These are phyloP conservation scores for Henicopernis longicauda DNA, from an alignment of 2,113 vertebrate genomes.

Conservation along the genomic window DNA sequence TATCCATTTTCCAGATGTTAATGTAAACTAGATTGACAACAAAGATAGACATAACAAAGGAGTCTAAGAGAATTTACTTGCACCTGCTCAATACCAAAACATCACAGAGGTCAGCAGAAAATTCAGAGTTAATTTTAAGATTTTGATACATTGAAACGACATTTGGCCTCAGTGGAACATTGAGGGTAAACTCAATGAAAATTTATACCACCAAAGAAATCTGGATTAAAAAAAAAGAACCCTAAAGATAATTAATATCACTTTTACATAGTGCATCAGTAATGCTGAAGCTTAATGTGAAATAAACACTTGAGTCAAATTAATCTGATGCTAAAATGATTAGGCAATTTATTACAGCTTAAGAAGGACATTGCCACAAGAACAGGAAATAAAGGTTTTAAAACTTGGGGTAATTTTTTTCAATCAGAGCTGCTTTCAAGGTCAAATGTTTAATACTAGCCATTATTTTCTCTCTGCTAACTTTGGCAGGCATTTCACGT, in stretches of 20 bases:
- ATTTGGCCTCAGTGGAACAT: not conserved
- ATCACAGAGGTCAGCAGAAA: constrained; percentile 44
- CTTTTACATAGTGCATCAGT: constrained; percentile 40
- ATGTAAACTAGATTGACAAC: constrained; percentile 29
- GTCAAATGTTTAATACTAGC: constrained; percentile 70
- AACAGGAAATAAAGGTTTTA: constrained; percentile 67
- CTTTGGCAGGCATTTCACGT: constrained; percentile 68
- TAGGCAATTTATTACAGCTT: constrained; percentile 64
- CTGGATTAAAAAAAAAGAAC: not conserved
- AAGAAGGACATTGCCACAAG: constrained; percentile 53
- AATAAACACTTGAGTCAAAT: constrained; percentile 71
- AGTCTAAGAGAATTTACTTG: constrained; percentile 29
- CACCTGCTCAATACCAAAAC: constrained; percentile 49
- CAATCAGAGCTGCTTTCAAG: constrained; percentile 74
- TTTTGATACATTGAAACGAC: constrained; percentile 47
- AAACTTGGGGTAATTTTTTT: constrained; percentile 74
- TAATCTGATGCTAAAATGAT: constrained; percentile 63
- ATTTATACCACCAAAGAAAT: constrained; percentile 23
- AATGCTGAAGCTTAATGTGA: constrained; percentile 51
- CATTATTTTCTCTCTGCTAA: constrained; percentile 74
- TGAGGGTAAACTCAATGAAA: constrained; percentile 18
- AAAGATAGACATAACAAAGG: constrained; percentile 52
- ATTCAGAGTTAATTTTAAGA: constrained; percentile 54
- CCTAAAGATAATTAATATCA: constrained; percentile 54
- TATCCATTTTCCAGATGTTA: constrained; percentile 49